Evolutionary conservation across 2,888 invertebrate genomes (phyloP).

Genomic region (Pilophorus perplexus): DNA sequence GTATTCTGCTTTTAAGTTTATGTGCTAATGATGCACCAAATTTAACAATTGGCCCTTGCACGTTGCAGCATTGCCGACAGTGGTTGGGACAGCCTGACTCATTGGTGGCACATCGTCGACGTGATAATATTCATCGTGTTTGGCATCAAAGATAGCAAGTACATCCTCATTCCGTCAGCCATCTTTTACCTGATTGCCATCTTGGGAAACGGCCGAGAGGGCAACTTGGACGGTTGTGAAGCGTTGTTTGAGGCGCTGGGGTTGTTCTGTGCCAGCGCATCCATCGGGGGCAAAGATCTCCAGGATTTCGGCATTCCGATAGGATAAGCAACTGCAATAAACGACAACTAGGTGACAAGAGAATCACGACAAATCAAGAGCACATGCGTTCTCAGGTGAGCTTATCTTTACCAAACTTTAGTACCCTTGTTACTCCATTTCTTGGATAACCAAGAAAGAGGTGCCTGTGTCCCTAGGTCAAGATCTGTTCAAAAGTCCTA

Average conservation of each 20-base stretch:
- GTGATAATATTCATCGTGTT: background rate
- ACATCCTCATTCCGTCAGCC: background rate
- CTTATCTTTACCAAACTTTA: too few relatives aligned
- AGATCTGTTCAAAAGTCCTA: too few relatives aligned
- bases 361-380: too few relatives aligned
- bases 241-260: constrained; percentile 1
- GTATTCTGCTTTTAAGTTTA: too few relatives aligned
- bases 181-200: constrained; percentile 1
- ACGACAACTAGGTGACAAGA: too few relatives aligned
- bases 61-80: constrained; percentile 7
- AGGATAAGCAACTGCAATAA: background rate
- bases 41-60: background rate
- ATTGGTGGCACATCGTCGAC: background rate
- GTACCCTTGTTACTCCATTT: background rate
- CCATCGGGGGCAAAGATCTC: constrained; percentile 7
- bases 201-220: background rate
- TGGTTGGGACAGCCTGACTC: constrained; percentile 3
- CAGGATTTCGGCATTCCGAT: constrained; percentile 1
- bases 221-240: background rate
- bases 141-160: constrained; percentile 16
- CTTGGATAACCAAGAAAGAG: background rate
- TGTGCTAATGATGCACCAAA: too few relatives aligned
- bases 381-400: too few relatives aligned
- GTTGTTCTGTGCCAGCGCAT: background rate
- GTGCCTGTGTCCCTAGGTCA: too few relatives aligned